phyloP scores from a whole-genome alignment of 1,140 invertebrate genomes.

The Euura saliciscinereae region DNA sequence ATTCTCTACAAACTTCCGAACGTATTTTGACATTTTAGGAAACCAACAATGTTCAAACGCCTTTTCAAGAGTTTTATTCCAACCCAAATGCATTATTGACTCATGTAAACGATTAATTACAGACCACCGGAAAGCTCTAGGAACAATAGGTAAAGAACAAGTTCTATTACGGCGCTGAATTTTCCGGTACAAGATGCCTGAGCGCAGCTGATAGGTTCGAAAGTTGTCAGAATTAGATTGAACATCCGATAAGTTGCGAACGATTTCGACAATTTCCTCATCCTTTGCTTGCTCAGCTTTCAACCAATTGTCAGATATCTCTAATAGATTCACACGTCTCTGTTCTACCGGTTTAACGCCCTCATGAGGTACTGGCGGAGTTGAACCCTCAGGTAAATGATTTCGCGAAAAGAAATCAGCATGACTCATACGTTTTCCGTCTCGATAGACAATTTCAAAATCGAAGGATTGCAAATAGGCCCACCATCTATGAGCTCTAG shows the following conservation, averaged over 20 bases:
- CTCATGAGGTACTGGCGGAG: neutral
- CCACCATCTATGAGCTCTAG: conserved; percentile 47
- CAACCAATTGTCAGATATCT: conserved; percentile 31
- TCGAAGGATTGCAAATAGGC: conserved; percentile 39
- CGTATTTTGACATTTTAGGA: conserved; percentile 30
- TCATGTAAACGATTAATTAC: conserved; percentile 46
- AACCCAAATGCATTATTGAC: conserved; percentile 31
- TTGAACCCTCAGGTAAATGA: neutral
- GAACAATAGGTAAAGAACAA: conserved; percentile 40
- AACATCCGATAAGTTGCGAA: conserved; percentile 24
- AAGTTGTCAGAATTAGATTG: conserved; percentile 23
- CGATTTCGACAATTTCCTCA: conserved; percentile 21
- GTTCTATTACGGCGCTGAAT: conserved; percentile 28
- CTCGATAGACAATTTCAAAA: conserved; percentile 28
- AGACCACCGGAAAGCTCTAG: conserved; percentile 36
- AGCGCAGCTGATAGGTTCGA: conserved; percentile 33
- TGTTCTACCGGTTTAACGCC: neutral
- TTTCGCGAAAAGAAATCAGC: conserved; percentile 26
- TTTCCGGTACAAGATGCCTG: conserved; percentile 34
- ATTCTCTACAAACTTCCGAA: conserved; percentile 33
- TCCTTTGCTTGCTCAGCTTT: conserved; percentile 29
- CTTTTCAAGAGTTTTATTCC: conserved; percentile 37
- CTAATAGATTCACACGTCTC: conserved; percentile 29
- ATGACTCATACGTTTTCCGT: conserved; percentile 24
- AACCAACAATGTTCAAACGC: conserved; percentile 40